phyloP scores from a whole-genome alignment of 2,888 invertebrate genomes.

The Volucella bombylans region DNA sequence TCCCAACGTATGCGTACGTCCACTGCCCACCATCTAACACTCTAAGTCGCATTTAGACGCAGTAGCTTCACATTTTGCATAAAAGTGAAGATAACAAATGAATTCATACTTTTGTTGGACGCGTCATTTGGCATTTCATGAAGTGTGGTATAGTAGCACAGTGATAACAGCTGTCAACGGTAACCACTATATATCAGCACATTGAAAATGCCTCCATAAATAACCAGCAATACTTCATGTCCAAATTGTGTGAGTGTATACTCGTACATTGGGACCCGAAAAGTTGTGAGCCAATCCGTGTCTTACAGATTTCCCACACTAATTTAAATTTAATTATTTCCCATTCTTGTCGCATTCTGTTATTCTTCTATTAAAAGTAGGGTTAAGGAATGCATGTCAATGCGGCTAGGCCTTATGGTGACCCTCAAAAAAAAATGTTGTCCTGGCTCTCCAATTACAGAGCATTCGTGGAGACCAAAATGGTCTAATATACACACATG shows the following conservation, averaged over 20 bases:
- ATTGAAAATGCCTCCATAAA: conserved; percentile 51
- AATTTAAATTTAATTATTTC: conserved; percentile 71
- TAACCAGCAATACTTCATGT: conserved; percentile 47
- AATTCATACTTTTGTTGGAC: no score
- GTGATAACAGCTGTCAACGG: conserved; percentile 63
- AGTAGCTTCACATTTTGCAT: no score
- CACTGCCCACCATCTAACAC: no score
- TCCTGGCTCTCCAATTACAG: conserved; percentile 29
- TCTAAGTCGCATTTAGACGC: no score
- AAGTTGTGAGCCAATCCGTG: neutral
- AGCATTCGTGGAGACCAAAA: conserved; percentile 4
- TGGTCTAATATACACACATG: conserved; percentile 63
- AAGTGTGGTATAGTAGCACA: conserved; percentile 25
- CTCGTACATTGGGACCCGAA: conserved; percentile 32
- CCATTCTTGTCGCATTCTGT: conserved; percentile 57
- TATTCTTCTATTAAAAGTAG: conserved; percentile 15
- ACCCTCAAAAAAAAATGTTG: conserved; percentile 10
- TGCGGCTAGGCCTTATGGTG: conserved; percentile 28
- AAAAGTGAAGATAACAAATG: no score
- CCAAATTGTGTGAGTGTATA: conserved; percentile 11
- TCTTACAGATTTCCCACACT: conserved; percentile 63
- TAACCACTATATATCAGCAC: conserved; percentile 56
- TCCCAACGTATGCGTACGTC: no score
- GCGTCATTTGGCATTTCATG: conserved; percentile 27
- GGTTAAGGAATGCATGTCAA: conserved; percentile 29